phyloP scores from a whole-genome alignment of 2,888 invertebrate species.

The Galerucella calmariensis region DNA sequence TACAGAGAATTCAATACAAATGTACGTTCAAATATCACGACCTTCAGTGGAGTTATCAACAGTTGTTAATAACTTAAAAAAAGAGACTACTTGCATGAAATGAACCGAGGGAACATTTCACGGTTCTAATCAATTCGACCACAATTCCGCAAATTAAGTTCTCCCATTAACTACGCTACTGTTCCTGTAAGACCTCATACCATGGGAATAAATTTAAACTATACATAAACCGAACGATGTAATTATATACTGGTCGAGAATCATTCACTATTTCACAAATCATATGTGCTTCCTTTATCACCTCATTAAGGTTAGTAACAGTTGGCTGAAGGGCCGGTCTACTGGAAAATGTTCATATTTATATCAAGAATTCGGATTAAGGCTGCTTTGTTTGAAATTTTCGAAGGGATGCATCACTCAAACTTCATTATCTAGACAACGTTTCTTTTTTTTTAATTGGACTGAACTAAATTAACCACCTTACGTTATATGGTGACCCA shows the following conservation, averaged over 20 bases:
- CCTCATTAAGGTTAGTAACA: conserved; percentile 32
- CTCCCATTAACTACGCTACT: conserved; percentile 1
- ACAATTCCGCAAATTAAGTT: conserved; percentile 3
- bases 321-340: conserved; percentile 30
- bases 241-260: conserved; percentile 37
- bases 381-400: not conserved
- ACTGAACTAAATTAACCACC: not conserved
- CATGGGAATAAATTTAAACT: conserved; percentile 39
- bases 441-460: conserved; percentile 2
- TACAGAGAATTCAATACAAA: not conserved
- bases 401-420: not conserved
- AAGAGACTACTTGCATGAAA: too few relatives aligned
- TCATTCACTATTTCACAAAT: conserved; percentile 26
- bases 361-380: conserved; percentile 12
- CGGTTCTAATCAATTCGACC: not conserved
- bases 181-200: conserved; percentile 14
- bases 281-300: conserved; percentile 37
- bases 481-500: not conserved
- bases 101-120: not conserved
- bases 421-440: not conserved
- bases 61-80: too few relatives aligned
- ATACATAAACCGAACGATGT: conserved; percentile 27
- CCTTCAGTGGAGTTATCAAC: too few relatives aligned
- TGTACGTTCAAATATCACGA: too few relatives aligned
- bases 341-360: conserved; percentile 31